Percentiles rank a stretch among this genome's conserved stretches.
phyloP scores from a whole-genome alignment of 2,113 vertebrate genomes.

The Ctenomys sociabilis region DNA sequence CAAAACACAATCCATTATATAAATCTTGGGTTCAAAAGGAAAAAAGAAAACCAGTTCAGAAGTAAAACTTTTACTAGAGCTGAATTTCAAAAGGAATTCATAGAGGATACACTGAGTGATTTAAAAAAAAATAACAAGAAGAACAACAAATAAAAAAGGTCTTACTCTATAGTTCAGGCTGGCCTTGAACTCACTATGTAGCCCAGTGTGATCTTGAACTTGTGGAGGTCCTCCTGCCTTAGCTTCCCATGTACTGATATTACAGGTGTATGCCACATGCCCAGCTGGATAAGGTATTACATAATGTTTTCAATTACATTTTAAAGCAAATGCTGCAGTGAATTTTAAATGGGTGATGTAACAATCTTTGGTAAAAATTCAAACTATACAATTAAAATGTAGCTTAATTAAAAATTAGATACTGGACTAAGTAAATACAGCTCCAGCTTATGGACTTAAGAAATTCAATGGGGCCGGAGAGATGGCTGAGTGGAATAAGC shows the following conservation, averaged over 20 bases:
- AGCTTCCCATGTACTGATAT: not conserved
- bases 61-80: not conserved
- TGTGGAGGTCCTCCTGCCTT: not conserved
- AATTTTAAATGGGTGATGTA: conserved; percentile 28
- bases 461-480: too few species aligned
- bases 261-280: not conserved
- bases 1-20: not conserved
- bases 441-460: not conserved
- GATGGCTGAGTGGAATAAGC: too few species aligned
- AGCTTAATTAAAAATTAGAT: not conserved
- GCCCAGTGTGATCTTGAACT: not conserved
- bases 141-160: not conserved
- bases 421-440: not conserved
- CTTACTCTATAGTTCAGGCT: not conserved
- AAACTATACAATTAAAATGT: conserved; percentile 14
- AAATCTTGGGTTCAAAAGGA: not conserved
- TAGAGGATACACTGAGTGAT: not conserved
- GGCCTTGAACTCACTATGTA: not conserved
- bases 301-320: conserved; percentile 20
- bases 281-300: not conserved
- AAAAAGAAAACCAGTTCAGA: conserved; percentile 20
- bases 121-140: too few species aligned
- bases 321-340: not conserved
- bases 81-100: conserved; percentile 36
- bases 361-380: not conserved